A percentile compares a stretch with the other conserved stretches of the same genome.
These are phyloP conservation scores for Zosterops hypoxanthus DNA, from an alignment of 2,113 vertebrate species.

Conservation along the genomic window DNA sequence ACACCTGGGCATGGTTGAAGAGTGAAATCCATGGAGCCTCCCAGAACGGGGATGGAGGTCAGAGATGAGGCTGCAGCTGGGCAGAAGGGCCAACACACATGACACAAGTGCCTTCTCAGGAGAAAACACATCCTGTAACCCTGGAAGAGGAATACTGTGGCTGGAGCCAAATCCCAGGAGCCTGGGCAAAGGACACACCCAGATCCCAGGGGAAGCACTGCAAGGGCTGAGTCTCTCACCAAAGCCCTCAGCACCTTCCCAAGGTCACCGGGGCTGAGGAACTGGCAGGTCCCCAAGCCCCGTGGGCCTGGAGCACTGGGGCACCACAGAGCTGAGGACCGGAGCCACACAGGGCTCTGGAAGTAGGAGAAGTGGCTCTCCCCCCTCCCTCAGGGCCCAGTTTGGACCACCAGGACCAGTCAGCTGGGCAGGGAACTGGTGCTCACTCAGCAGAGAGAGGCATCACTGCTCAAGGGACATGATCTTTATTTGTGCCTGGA, in stretches of 20 bases:
- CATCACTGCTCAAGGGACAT: not conserved
- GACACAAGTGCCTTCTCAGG: not conserved
- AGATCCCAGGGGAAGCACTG: not conserved
- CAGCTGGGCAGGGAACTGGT: not conserved
- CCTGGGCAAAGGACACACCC: accelerated
- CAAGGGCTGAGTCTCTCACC: not conserved
- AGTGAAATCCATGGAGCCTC: accelerated
- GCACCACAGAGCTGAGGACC: too few relatives aligned
- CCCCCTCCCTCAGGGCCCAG: not conserved
- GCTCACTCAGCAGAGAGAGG: not conserved
- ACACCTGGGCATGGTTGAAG: accelerated
- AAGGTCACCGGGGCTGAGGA: not conserved
- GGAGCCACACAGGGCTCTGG: not conserved
- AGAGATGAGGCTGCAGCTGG: not conserved
- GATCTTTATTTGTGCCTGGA: constrained; percentile 25
- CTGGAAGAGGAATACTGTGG: not conserved
- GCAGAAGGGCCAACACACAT: not conserved
- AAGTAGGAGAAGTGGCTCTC: not conserved
- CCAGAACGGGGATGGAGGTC: not conserved
- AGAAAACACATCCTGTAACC: not conserved
- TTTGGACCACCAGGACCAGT: accelerated
- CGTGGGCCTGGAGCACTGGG: not conserved
- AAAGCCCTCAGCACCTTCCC: not conserved
- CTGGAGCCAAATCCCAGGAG: not conserved
- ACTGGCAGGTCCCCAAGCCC: not conserved